Percentiles rank a stretch among this genome's conserved stretches.
Evolutionary conservation across 53 echinoderm and acorn worm genomes (phyloP).

Genomic region (Zoroaster sp.): DNA sequence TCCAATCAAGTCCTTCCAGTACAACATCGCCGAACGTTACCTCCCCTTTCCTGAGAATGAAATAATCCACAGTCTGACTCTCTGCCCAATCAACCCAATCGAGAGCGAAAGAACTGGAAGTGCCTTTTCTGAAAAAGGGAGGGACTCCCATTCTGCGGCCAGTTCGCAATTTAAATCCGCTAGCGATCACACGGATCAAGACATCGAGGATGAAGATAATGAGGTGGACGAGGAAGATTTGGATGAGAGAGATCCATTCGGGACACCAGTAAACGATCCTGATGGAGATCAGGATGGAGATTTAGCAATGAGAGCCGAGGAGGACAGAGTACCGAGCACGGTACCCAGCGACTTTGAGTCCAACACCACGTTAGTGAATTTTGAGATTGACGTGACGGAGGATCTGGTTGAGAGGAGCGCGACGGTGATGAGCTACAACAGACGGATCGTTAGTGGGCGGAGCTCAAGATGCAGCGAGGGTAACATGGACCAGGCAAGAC

Average conservation of each 20-base stretch:
- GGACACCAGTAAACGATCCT: neutral
- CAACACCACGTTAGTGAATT: conserved; percentile 65
- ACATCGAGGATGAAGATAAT: neutral
- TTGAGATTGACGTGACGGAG: conserved; percentile 82
- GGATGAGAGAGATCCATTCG: conserved; percentile 37
- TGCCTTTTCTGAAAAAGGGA: neutral
- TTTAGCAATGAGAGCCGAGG: neutral
- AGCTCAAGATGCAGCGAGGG: conserved; percentile 72
- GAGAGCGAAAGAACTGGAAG: conserved; percentile 24
- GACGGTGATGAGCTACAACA: conserved; percentile 88
- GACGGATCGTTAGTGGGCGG: conserved; percentile 73
- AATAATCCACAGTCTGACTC: conserved; percentile 39
- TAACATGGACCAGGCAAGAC: conserved; percentile 80
- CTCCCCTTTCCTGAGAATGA: conserved; percentile 66
- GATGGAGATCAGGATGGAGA: neutral
- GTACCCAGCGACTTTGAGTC: conserved; percentile 72
- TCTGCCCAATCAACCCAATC: conserved; percentile 23
- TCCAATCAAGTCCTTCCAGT: conserved; percentile 87
- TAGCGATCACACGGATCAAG: neutral
- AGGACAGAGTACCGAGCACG: neutral
- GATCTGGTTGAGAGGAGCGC: conserved; percentile 89
- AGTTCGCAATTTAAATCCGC: neutral
- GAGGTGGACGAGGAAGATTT: conserved; percentile 50
- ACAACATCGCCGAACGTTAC: conserved; percentile 96
- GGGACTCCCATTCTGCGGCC: conserved; percentile 22